A percentile compares a stretch with the other conserved stretches of the same genome.
These are phyloP conservation scores for Tenebrio molitor DNA, from an alignment of 1,140 invertebrate species.

Conservation along the genomic window DNA sequence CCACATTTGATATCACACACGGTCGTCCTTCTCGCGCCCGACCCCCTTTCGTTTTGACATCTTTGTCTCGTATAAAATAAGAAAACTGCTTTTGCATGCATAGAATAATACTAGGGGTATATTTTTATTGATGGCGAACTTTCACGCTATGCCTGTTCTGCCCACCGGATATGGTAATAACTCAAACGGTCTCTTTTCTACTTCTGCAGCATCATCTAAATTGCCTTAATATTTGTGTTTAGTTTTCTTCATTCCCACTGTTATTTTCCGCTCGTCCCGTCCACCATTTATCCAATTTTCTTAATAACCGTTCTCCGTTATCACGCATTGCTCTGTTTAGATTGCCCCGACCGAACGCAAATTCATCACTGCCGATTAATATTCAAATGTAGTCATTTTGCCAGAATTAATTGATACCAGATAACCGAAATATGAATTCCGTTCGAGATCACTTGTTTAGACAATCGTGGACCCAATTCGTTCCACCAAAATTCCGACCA, in stretches of 20 bases:
- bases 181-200: conserved; percentile 42
- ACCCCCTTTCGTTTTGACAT: conserved; percentile 33
- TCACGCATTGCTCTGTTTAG: conserved; percentile 39
- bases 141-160: conserved; percentile 48
- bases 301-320: conserved; percentile 32
- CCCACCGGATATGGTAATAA: conserved; percentile 45
- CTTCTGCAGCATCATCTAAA: conserved; percentile 46
- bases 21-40: conserved; percentile 38
- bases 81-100: conserved; percentile 51
- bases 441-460: conserved; percentile 8
- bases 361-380: conserved; percentile 43
- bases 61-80: conserved; percentile 48
- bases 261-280: neutral
- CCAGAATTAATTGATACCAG: conserved; percentile 41
- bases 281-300: conserved; percentile 25
- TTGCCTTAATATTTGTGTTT: conserved; percentile 44
- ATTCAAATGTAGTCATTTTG: conserved; percentile 46
- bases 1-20: conserved; percentile 55
- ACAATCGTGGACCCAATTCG: conserved; percentile 9
- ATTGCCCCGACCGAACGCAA: conserved; percentile 24
- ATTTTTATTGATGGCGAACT: conserved; percentile 51
- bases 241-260: neutral
- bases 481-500: neutral
- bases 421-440: conserved; percentile 19
- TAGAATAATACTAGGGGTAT: conserved; percentile 46